phyloP scores from a whole-genome alignment of 1,140 invertebrate genomes.

The Tribolium castaneum region DNA sequence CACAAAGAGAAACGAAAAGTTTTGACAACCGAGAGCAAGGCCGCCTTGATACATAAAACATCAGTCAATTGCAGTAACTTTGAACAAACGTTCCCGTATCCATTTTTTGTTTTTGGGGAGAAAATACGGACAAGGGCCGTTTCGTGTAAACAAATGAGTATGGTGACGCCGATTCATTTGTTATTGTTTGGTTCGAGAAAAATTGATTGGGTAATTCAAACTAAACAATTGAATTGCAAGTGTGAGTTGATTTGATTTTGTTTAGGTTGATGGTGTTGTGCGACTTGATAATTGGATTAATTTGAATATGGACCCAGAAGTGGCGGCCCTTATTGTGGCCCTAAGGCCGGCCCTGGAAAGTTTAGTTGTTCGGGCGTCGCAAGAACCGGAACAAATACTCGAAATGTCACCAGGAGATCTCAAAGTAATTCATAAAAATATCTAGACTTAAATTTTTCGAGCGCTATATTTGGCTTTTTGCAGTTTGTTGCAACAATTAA shows the following conservation, averaged over 20 bases:
- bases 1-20: slow-evolving; percentile 97
- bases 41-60: slow-evolving; percentile 94
- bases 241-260: slow-evolving; percentile 44
- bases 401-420: slow-evolving; percentile 68
- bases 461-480: slow-evolving; percentile 44
- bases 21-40: slow-evolving; percentile 93
- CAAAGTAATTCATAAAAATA: too few relatives aligned
- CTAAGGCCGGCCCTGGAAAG: slow-evolving; percentile 89
- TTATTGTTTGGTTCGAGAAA: slow-evolving; percentile 92
- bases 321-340: slow-evolving; percentile 85
- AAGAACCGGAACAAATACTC: slow-evolving; percentile 79
- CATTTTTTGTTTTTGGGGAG: slow-evolving; percentile 98
- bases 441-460: too few relatives aligned
- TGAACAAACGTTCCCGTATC: slow-evolving; percentile 88
- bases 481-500: slow-evolving; percentile 74
- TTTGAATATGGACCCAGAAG: slow-evolving; percentile 82
- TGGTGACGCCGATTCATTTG: slow-evolving; percentile 95
- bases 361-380: slow-evolving; percentile 81
- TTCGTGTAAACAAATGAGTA: slow-evolving; percentile 97
- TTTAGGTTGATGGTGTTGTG: slow-evolving; percentile 74
- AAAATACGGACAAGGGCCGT: slow-evolving; percentile 97
- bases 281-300: slow-evolving; percentile 94
- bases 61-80: slow-evolving; percentile 94
- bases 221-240: slow-evolving; percentile 48
- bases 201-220: slow-evolving; percentile 73